Evolutionary conservation across 30 jellyfish, hydroid and myxozoan species (phyloP).

Genomic region (Hydra vulgaris): DNA sequence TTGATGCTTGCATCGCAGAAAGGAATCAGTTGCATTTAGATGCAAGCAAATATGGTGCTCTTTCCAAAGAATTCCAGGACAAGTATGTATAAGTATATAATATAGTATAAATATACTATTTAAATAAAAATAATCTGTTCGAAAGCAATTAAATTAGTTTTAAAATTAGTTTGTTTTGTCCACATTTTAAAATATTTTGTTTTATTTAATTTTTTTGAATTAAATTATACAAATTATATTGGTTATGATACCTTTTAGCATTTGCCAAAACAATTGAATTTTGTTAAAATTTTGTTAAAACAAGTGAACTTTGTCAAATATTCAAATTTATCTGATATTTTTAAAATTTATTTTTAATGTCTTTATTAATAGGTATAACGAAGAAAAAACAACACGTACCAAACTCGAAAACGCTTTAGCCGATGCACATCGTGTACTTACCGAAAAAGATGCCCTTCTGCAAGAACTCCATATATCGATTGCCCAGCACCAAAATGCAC

Average conservation of each 20-base stretch:
- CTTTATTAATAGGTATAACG: slow-evolving; percentile 40
- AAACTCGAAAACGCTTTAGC: slow-evolving; percentile 79
- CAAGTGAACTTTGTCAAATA: too few relatives aligned
- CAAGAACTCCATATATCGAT: slow-evolving; percentile 57
- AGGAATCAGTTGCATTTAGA: slow-evolving; percentile 51
- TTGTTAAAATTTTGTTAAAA: too few relatives aligned
- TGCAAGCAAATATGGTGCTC: slow-evolving; percentile 64
- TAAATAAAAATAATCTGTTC: too few relatives aligned
- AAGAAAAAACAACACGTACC: slow-evolving; percentile 47
- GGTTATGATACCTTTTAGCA: too few relatives aligned
- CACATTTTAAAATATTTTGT: too few relatives aligned
- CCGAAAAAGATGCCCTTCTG: slow-evolving; percentile 58
- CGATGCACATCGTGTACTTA: slow-evolving; percentile 75
- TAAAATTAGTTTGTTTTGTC: too few relatives aligned
- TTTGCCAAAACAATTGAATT: too few relatives aligned
- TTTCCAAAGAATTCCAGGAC: slow-evolving; percentile 68
- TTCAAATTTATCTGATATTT: too few relatives aligned
- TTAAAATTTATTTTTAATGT: background rate
- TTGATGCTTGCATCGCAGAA: slow-evolving; percentile 54
- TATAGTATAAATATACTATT: background rate
- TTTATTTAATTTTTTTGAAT: too few relatives aligned
- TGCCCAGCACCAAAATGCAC: slow-evolving; percentile 88
- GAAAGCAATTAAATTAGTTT: too few relatives aligned
- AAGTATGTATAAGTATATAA: slow-evolving; percentile 3
- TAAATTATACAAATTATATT: too few relatives aligned